These are phyloP conservation scores for Chloropsis cyanopogon DNA, from an alignment of 2,113 vertebrate genomes.

Conservation along the genomic window DNA sequence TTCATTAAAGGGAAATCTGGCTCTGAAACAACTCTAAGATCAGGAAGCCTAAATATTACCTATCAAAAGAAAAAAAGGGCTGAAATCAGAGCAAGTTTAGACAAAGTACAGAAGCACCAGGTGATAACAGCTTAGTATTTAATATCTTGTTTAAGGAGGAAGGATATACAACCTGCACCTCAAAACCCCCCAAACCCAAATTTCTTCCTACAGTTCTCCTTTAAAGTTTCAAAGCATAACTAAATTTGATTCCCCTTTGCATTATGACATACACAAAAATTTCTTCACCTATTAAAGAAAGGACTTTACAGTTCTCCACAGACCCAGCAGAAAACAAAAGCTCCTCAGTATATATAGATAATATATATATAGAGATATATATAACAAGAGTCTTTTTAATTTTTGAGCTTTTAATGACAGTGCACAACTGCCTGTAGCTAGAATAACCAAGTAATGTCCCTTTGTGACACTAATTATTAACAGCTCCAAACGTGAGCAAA, in stretches of 20 bases:
- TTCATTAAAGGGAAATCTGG: not conserved
- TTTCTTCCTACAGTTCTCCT: not conserved
- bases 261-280: not conserved
- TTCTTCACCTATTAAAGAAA: not conserved
- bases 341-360: not conserved
- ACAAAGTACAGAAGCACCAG: not conserved
- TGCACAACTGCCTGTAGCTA: not conserved
- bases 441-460: not conserved
- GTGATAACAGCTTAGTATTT: not conserved
- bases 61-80: not conserved
- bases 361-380: too few species aligned
- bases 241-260: not conserved
- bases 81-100: not conserved
- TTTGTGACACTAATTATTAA: not conserved
- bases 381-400: not conserved
- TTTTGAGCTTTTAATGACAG: not conserved
- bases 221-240: not conserved
- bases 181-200: rapidly evolving
- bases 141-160: not conserved
- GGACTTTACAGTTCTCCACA: not conserved
- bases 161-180: not conserved
- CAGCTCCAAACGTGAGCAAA: not conserved
- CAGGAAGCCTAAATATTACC: not conserved
- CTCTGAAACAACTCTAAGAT: not conserved
- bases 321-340: not conserved